Evolutionary conservation across 2,797 vertebrate genomes (phyloP).

Genomic region (Chiroxiphia lanceolata): DNA sequence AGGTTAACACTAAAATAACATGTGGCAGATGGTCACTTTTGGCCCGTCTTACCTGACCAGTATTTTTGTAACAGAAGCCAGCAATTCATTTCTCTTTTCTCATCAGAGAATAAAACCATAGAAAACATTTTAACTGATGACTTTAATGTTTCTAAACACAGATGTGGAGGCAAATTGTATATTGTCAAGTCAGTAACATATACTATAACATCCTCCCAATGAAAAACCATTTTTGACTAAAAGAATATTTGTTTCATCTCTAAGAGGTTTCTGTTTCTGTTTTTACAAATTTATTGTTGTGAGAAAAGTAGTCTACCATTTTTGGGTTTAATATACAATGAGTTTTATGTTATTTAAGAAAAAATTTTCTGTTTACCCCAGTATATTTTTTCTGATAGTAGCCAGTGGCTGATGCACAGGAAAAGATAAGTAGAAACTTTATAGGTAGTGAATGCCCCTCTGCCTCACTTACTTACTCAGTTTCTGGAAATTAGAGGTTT

Average conservation of each 20-base stretch:
- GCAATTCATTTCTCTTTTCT: neutral
- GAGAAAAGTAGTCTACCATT: neutral
- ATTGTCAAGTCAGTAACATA: neutral
- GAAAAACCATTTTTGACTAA: neutral
- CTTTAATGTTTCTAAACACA: neutral
- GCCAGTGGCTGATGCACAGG: neutral
- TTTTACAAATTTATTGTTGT: neutral
- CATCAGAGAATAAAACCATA: neutral
- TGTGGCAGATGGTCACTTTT: slow-evolving; percentile 68
- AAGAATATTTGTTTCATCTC: neutral
- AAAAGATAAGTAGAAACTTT: neutral
- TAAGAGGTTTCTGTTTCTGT: neutral
- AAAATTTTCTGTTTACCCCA: neutral
- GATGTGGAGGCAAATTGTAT: neutral
- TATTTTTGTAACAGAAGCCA: slow-evolving; percentile 11
- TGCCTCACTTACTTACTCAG: neutral
- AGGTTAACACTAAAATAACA: slow-evolving; percentile 63
- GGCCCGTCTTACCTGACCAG: neutral
- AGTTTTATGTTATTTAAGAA: neutral
- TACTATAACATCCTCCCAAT: neutral
- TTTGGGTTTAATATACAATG: neutral
- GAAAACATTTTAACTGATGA: neutral
- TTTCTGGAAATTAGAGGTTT: neutral
- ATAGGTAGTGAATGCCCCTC: neutral
- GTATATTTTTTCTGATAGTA: neutral